These are phyloP conservation scores for Notodonta dromedarius DNA, from an alignment of 2,888 invertebrate species.

Conservation along the genomic window DNA sequence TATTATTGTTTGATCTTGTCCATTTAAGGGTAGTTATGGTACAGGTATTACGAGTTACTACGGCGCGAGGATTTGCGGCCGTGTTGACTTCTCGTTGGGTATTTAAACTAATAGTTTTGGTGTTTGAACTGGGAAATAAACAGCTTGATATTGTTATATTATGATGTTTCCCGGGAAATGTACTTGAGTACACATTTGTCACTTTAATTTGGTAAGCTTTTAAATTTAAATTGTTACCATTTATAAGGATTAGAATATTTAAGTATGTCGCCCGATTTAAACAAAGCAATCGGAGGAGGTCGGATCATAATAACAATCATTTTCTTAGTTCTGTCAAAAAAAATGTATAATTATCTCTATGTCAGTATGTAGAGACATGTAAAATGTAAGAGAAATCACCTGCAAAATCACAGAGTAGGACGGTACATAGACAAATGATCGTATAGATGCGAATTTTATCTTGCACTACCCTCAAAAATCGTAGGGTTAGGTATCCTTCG, in stretches of 20 bases:
- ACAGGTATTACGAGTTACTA: conserved; percentile 10
- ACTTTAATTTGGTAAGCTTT: too few relatives aligned
- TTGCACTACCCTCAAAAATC: not conserved
- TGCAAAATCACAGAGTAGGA: too few relatives aligned
- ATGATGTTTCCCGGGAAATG: not conserved
- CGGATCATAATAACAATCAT: too few relatives aligned
- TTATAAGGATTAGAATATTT: too few relatives aligned
- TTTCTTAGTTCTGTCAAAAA: too few relatives aligned
- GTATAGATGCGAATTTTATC: not conserved
- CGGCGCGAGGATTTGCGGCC: conserved; percentile 10
- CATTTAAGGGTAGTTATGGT: conserved; percentile 12
- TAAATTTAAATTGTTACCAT: too few relatives aligned
- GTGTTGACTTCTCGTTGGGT: conserved; percentile 10
- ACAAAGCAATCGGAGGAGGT: too few relatives aligned
- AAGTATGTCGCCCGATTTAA: too few relatives aligned
- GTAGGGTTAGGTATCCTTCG: conserved; percentile 4
- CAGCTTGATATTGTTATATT: not conserved
- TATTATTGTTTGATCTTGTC: not conserved
- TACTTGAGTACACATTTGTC: not conserved
- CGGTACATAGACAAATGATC: too few relatives aligned
- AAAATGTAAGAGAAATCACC: too few relatives aligned
- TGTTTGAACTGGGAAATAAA: conserved; percentile 6
- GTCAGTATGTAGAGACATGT: too few relatives aligned
- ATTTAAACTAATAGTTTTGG: conserved; percentile 14
- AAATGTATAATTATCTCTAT: too few relatives aligned